Evolutionary conservation across 2,888 invertebrate genomes (phyloP).

Genomic region (Hyppa rectilinea): DNA sequence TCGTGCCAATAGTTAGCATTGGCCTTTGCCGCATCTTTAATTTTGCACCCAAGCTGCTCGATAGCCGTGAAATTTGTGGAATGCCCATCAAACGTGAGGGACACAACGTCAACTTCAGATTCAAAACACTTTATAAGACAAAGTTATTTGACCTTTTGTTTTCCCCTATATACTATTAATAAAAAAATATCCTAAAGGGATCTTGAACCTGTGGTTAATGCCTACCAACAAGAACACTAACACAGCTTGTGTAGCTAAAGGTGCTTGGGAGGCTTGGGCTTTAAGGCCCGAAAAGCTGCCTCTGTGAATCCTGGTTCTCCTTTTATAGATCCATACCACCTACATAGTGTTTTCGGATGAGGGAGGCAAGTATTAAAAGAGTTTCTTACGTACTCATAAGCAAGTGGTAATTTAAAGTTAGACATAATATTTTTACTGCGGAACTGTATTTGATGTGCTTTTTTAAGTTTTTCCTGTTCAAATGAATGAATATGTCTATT

Average conservation of each 20-base stretch:
- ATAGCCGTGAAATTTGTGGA: conserved; percentile 14
- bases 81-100: conserved; percentile 15
- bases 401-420: conserved; percentile 17
- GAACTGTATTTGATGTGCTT: not conserved
- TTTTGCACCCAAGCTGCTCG: conserved; percentile 4
- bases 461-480: not conserved
- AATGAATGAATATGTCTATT: not conserved
- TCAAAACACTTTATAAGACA: conserved; percentile 2
- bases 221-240: conserved; percentile 10
- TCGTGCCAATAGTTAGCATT: no score
- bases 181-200: conserved; percentile 17
- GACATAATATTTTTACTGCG: not conserved
- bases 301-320: conserved; percentile 42
- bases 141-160: conserved; percentile 19
- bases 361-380: conserved; percentile 50
- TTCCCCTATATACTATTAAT: conserved; percentile 1
- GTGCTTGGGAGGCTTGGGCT: conserved; percentile 31
- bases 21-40: not conserved
- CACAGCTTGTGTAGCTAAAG: conserved; percentile 2
- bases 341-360: conserved; percentile 36
- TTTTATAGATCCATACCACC: conserved; percentile 44
- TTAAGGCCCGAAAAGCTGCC: conserved; percentile 46
- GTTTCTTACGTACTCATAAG: conserved; percentile 49
- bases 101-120: conserved; percentile 12
- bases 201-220: conserved; percentile 11